These are phyloP conservation scores for Blera fallax DNA, from an alignment of 2,888 invertebrate genomes.

Conservation along the genomic window DNA sequence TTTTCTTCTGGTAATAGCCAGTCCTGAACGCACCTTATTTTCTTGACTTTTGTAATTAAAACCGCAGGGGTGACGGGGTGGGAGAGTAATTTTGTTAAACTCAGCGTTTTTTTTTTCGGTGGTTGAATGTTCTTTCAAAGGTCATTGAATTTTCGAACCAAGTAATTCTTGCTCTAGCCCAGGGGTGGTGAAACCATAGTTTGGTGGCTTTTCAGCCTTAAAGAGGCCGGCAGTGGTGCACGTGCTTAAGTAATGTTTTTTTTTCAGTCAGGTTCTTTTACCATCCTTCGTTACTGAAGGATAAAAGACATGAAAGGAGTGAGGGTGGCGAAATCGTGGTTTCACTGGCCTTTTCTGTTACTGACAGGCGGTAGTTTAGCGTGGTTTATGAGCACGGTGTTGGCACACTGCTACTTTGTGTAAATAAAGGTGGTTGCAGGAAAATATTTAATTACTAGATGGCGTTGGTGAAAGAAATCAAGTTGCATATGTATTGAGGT, in stretches of 20 bases:
- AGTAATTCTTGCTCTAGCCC: not conserved
- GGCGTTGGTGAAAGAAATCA: not conserved
- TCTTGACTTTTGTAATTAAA: not conserved
- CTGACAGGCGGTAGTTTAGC: not conserved
- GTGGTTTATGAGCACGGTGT: not conserved
- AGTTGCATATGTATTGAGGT: not conserved
- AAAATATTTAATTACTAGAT: not conserved
- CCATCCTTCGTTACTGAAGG: not conserved
- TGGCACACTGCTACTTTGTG: not conserved
- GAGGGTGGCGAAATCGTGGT: not conserved
- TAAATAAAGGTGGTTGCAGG: not conserved
- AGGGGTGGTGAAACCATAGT: not conserved
- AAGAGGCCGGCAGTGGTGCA: slow-evolving; percentile 21
- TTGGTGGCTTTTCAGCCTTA: not conserved
- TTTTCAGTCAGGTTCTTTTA: not conserved
- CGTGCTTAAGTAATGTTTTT: slow-evolving; percentile 67
- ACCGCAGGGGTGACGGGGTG: not conserved
- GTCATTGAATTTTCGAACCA: not conserved
- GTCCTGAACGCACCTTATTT: slow-evolving; percentile 22
- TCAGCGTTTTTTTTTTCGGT: not conserved
- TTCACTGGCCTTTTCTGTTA: not conserved
- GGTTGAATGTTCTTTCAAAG: not conserved
- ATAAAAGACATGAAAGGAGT: not conserved
- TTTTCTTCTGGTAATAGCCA: not conserved
- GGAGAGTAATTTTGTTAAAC: not conserved